Evolutionary conservation across 2,888 invertebrate species (phyloP).

Genomic region (Acleris cristana): DNA sequence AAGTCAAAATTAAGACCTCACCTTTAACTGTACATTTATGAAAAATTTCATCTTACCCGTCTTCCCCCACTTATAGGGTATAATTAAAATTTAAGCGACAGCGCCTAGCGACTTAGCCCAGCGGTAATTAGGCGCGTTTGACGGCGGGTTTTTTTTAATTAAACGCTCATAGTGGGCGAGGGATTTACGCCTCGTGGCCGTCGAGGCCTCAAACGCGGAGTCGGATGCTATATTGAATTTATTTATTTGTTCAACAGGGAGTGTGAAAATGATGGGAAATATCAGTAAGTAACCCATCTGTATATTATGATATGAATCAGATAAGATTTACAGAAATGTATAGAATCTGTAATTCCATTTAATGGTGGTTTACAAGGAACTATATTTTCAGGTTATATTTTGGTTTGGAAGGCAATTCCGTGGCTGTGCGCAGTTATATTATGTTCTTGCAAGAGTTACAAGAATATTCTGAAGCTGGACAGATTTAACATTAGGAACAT

Average conservation of each 20-base stretch:
- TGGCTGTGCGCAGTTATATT: no score
- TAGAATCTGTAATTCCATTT: no score
- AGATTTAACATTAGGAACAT: no score
- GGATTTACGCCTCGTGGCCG: conserved; percentile 21
- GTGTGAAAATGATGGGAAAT: no score
- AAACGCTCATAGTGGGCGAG: conserved; percentile 45
- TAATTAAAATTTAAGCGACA: conserved; percentile 37
- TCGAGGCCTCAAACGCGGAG: conserved; percentile 14
- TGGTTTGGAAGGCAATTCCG: no score
- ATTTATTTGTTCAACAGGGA: not conserved
- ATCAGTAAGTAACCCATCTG: no score
- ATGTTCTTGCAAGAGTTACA: no score
- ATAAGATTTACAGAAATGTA: no score
- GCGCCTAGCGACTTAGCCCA: conserved; percentile 33
- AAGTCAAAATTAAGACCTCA: not conserved
- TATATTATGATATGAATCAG: no score
- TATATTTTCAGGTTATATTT: no score
- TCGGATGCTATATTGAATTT: conserved; percentile 1
- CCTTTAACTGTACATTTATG: not conserved
- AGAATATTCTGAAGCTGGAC: no score
- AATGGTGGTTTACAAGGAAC: no score
- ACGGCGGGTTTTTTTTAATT: conserved; percentile 51
- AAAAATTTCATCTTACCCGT: conserved; percentile 16
- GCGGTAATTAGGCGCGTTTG: conserved; percentile 42
- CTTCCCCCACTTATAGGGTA: conserved; percentile 27